phyloP scores from a whole-genome alignment of 1,140 invertebrate species.

The Myzus persicae region DNA sequence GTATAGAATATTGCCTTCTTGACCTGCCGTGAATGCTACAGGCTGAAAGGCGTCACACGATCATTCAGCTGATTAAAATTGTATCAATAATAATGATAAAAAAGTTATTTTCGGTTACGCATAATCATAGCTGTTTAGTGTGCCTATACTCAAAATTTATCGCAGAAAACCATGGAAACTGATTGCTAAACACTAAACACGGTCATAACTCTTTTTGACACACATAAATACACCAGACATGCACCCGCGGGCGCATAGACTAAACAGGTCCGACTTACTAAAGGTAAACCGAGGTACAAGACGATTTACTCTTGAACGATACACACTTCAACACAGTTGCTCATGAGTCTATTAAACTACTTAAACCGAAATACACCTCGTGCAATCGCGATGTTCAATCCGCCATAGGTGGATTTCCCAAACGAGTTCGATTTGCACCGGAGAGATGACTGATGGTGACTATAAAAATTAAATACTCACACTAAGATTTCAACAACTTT shows the following conservation, averaged over 20 bases:
- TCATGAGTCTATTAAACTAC: no score
- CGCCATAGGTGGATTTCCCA: not conserved
- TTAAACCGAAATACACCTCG: not conserved
- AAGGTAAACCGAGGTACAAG: no score
- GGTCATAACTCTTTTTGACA: not conserved
- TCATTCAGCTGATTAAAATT: not conserved
- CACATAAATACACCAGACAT: not conserved
- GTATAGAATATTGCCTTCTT: not conserved
- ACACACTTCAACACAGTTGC: no score
- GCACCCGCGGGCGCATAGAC: not conserved
- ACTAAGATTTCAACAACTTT: not conserved
- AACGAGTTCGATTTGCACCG: not conserved
- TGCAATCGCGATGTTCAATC: not conserved
- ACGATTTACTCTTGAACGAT: no score
- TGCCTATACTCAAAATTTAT: not conserved
- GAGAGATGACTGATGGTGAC: not conserved
- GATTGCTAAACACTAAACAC: not conserved
- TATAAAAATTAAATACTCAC: not conserved
- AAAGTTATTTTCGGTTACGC: not conserved
- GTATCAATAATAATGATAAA: not conserved
- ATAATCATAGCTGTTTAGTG: not conserved
- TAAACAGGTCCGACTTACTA: not conserved
- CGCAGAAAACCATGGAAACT: not conserved
- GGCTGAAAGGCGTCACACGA: not conserved
- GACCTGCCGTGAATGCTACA: not conserved